Evolutionary conservation across 2,113 vertebrate species (phyloP).

Genomic region (Phalacrocorax pelagicus): DNA sequence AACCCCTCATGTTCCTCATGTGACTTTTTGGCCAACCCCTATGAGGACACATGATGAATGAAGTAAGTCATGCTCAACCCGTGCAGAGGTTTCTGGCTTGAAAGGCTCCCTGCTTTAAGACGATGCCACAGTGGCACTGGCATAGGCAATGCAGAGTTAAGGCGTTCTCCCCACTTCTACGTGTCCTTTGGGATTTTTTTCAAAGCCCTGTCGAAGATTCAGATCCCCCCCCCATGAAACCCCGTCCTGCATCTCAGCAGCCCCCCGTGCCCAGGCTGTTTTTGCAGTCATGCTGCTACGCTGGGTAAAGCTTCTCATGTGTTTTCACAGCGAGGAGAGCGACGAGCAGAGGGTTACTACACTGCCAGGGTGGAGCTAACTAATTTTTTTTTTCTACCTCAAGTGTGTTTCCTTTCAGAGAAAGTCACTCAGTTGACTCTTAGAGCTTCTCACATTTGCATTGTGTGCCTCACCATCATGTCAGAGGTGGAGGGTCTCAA

Average conservation of each 20-base stretch:
- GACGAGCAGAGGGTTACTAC: neutral
- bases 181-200: neutral
- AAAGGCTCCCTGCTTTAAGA: neutral
- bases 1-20: neutral
- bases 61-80: neutral
- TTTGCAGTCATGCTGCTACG: neutral
- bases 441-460: neutral
- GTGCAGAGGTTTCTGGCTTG: neutral
- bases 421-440: neutral
- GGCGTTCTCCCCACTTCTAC: neutral
- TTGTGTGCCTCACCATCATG: neutral
- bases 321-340: neutral
- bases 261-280: neutral
- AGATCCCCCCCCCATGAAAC: neutral
- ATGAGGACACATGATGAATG: neutral
- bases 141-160: neutral
- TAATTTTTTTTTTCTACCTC: neutral
- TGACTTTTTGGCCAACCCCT: neutral
- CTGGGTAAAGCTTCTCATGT: neutral
- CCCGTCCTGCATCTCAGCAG: neutral
- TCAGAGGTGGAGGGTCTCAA: neutral
- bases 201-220: fast-evolving
- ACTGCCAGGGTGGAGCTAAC: neutral
- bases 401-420: slow-evolving; percentile 4
- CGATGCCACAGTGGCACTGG: neutral